These are phyloP conservation scores for Platycnemis pennipes DNA, from an alignment of 2,888 invertebrate species.

Conservation along the genomic window DNA sequence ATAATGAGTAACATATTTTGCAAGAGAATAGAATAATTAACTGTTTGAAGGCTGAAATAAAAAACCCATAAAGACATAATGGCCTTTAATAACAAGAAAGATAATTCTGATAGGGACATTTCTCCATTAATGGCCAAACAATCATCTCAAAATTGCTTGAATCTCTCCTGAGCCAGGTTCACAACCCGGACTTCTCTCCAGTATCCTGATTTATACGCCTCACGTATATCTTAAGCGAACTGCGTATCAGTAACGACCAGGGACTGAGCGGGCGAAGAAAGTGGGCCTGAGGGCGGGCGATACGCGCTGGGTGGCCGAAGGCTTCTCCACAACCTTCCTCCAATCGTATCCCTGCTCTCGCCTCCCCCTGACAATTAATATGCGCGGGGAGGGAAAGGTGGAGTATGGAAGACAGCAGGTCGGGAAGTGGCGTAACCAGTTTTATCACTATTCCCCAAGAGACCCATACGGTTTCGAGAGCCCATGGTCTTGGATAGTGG, in stretches of 20 bases:
- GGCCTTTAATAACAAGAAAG: too few species aligned
- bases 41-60: too few species aligned
- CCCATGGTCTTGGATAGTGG: background rate
- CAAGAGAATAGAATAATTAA: too few species aligned
- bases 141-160: too few species aligned
- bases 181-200: background rate
- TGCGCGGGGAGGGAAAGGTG: background rate
- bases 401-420: background rate
- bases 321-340: background rate
- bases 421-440: background rate
- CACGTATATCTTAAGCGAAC: background rate
- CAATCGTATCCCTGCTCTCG: background rate
- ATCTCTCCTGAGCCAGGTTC: too few species aligned
- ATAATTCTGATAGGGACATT: too few species aligned
- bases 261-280: background rate
- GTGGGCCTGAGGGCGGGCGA: background rate
- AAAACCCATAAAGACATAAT: too few species aligned
- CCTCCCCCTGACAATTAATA: conserved; percentile 23
- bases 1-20: too few species aligned
- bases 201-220: background rate
- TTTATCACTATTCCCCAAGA: conserved; percentile 6
- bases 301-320: background rate
- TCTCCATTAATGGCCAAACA: too few species aligned
- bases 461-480: background rate
- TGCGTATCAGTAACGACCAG: background rate